phyloP scores from a whole-genome alignment of 2,113 vertebrate species.

The Trematocara stigmaticum region DNA sequence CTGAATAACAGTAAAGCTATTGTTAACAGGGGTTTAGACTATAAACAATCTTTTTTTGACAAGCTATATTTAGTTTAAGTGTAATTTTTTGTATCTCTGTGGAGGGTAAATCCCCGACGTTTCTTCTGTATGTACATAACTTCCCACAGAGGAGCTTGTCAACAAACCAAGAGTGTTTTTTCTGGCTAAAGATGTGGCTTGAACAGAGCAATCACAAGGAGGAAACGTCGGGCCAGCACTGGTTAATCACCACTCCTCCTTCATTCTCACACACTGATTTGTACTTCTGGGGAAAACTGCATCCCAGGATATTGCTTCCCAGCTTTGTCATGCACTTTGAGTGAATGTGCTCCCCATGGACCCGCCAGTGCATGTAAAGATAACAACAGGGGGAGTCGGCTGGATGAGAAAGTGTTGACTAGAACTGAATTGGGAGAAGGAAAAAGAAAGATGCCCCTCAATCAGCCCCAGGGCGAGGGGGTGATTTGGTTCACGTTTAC shows the following conservation, averaged over 20 bases:
- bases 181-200: slow-evolving; percentile 40
- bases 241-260: slow-evolving; percentile 26
- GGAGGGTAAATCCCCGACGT: slow-evolving; percentile 37
- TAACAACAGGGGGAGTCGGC: not conserved
- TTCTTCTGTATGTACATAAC: not conserved
- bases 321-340: not conserved
- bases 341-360: not conserved
- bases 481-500: not conserved
- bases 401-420: not conserved
- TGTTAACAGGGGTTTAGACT: slow-evolving; percentile 1
- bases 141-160: slow-evolving; percentile 45
- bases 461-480: not conserved
- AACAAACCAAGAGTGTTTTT: slow-evolving; percentile 45
- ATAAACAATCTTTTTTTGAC: not conserved
- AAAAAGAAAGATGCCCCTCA: not conserved
- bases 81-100: not conserved
- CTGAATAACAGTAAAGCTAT: not conserved
- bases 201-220: slow-evolving; percentile 33
- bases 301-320: not conserved
- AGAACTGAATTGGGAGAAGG: not conserved
- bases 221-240: slow-evolving; percentile 39
- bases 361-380: not conserved
- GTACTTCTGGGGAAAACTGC: not conserved
- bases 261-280: slow-evolving; percentile 16
- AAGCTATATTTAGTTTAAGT: slow-evolving; percentile 6